Base-by-base conservation (phyloP, 2,113 vertebrate genomes). In the Peromyscus maniculatus region DNA sequence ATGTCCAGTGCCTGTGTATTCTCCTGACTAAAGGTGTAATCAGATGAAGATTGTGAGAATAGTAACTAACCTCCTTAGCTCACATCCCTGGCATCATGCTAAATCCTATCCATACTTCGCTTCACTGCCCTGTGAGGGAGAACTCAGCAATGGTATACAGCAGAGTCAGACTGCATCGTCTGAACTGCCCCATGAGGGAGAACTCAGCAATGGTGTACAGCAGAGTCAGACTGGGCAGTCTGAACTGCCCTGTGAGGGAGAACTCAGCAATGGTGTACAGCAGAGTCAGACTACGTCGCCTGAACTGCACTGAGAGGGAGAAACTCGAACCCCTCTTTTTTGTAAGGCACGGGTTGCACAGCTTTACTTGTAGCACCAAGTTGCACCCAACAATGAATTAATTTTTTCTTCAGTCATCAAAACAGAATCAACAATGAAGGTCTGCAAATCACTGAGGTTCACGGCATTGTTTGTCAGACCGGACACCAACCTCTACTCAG, bases 381-480 rank as follows among this genome's bases (percentile, higher is more conserved):
- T 77, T 82, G 86, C 91, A 93, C 75, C 92, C 71, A 88, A 86
- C 86, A 96, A 91, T 74, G 78, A 82, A 55, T 94, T 95, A 98
- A 96, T 97, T 97, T 93, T 57, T 86, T 80, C 33, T 39, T 75
- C 59, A 80, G 95, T 91, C 92, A 91, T 96, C 91, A 97, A 96
- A 80, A 86, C 80, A 78, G 84, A 95, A 92, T 93, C 93, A 80
- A 87, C 4, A 67, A 74, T 94, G 79, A 96, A 97, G 96, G 97
- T 93, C 91, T 93, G 92, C 66, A 75, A 86, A 89, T 92, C 96
- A 33, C 75, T 33, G 80, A 92, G 57, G 74, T 13, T 89, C 87
- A 17, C 10, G 15, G 75, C 94, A 91, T 78, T 93, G 66, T 69
- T 96, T 89, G 72, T 89, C 88, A 93, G 80, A 66, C 57, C 82